Conservation (phyloP, 2,113 vertebrate genomes). For the Xenus cinereus region DNA sequence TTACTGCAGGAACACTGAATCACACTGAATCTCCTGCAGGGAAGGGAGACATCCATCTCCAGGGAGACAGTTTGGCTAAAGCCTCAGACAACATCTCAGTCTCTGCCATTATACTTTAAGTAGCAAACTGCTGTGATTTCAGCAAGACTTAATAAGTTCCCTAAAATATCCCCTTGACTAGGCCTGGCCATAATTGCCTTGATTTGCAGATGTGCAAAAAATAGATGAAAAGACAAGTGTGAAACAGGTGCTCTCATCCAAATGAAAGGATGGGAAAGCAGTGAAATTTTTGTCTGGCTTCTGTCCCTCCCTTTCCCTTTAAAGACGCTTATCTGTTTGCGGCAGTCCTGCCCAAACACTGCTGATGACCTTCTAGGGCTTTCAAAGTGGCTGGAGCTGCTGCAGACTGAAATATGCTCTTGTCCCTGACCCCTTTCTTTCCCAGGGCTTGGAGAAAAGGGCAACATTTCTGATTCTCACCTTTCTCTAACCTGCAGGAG, state of each 20-base stretch:
- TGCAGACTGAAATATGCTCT: not conserved
- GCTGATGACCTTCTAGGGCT: not conserved
- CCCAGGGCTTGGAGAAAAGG: not conserved
- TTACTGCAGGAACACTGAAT: not conserved
- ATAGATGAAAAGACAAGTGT: not conserved
- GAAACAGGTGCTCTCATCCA: not conserved
- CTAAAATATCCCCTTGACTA: constrained; percentile 6
- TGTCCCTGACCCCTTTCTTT: not conserved
- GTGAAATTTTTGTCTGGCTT: not conserved
- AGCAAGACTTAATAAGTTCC: not conserved
- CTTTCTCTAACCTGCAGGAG: not conserved
- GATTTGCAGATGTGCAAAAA: not conserved
- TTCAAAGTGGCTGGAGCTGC: not conserved
- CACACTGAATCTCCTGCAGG: not conserved
- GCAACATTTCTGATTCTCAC: not conserved
- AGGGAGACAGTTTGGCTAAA: not conserved
- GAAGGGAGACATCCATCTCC: not conserved
- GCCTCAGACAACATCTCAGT: not conserved
- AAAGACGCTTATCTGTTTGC: not conserved
- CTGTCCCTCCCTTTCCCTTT: not conserved
- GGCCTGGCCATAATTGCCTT: not conserved
- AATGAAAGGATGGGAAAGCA: not conserved
- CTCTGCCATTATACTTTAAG: not conserved
- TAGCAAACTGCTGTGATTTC: constrained; percentile 17
- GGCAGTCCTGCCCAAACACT: not conserved